Percentiles rank a stretch among this genome's conserved stretches.
phyloP scores from a whole-genome alignment of 92 coral and sea anemone species.

The Scolanthus callimorphus region DNA sequence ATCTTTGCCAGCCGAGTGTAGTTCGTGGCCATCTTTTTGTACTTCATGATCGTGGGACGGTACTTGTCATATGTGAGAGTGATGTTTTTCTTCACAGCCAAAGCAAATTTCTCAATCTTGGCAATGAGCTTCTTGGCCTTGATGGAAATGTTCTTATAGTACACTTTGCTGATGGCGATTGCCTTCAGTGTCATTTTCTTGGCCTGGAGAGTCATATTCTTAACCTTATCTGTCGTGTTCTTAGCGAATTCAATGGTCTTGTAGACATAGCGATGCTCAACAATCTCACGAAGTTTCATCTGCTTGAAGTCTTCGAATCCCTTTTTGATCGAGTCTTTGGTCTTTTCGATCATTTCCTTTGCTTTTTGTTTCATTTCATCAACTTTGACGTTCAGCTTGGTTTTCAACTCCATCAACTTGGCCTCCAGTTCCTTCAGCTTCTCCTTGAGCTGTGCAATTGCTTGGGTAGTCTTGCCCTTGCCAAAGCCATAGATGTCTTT shows the following conservation, averaged over 20 bases:
- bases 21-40: conserved; percentile 17
- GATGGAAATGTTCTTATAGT: conserved; percentile 62
- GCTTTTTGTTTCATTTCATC: conserved; percentile 29
- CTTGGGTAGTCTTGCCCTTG: conserved; percentile 21
- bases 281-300: conserved; percentile 81
- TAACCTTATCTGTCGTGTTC: conserved; percentile 51
- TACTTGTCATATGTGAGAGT: conserved; percentile 17
- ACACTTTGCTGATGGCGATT: conserved; percentile 57
- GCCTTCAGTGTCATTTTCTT: conserved; percentile 58
- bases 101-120: conserved; percentile 17
- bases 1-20: conserved; percentile 26
- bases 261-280: conserved; percentile 72
- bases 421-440: conserved; percentile 26
- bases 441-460: conserved; percentile 14
- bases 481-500: conserved; percentile 32
- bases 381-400: conserved; percentile 35
- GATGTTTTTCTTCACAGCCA: conserved; percentile 33
- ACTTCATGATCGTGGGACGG: conserved; percentile 22
- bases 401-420: conserved; percentile 30
- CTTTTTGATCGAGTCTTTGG: conserved; percentile 27
- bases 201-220: conserved; percentile 47
- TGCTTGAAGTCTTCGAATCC: conserved; percentile 60
- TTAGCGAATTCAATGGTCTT: conserved; percentile 55
- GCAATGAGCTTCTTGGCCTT: conserved; percentile 48
- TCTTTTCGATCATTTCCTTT: conserved; percentile 16